Conservation (phyloP, 2,888 invertebrate species). For the Tridacna gigas region DNA sequence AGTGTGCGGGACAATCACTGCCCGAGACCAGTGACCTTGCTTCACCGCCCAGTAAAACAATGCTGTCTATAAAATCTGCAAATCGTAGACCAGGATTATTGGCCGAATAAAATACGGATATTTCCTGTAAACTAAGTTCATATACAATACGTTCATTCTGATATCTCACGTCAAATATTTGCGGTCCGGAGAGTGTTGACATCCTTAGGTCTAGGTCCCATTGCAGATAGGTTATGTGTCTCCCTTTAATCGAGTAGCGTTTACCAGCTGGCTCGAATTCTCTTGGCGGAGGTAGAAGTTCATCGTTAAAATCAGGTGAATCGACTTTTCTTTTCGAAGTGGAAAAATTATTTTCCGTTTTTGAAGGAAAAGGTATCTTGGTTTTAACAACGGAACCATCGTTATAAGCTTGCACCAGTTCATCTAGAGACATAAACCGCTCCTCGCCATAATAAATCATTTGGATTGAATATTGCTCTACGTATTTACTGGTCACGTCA, state of each 20-base stretch:
- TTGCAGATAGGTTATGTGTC: conserved; percentile 75
- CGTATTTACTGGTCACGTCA: conserved; percentile 68
- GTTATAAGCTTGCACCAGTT: conserved; percentile 65
- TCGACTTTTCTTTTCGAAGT: conserved; percentile 49
- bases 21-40: conserved; percentile 74
- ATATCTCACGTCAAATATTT: conserved; percentile 74
- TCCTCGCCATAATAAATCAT: conserved; percentile 70
- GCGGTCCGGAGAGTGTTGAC: conserved; percentile 74
- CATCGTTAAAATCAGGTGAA: conserved; percentile 55
- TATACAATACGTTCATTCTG: conserved; percentile 77
- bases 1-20: conserved; percentile 78
- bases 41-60: conserved; percentile 68
- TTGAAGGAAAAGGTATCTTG: conserved; percentile 42
- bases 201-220: conserved; percentile 80
- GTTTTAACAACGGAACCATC: conserved; percentile 44
- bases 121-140: conserved; percentile 79
- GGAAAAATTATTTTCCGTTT: conserved; percentile 44
- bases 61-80: conserved; percentile 74
- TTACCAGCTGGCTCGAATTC: conserved; percentile 78
- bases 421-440: conserved; percentile 60
- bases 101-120: conserved; percentile 77
- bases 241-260: conserved; percentile 75
- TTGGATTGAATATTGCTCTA: conserved; percentile 63
- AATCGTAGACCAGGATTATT: conserved; percentile 65
- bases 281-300: conserved; percentile 66